A percentile compares a stretch with the other conserved stretches of the same genome.
Conservation (phyloP, 35 echinoderm and acorn worm genomes). For the Ptychodera flava region DNA sequence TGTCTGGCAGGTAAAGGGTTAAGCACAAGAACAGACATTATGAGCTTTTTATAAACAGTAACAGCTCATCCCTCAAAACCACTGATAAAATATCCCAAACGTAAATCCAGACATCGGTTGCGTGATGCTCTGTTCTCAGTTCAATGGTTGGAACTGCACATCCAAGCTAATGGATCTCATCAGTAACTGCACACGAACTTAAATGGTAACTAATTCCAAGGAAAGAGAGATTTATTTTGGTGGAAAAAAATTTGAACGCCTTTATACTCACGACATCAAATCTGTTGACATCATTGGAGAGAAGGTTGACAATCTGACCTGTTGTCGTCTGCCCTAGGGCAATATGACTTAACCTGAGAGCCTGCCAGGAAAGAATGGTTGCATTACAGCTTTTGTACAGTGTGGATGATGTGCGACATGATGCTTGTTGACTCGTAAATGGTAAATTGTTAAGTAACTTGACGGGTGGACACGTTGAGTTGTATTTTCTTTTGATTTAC, state of each 20-base stretch:
- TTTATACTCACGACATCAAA: slow-evolving; percentile 88
- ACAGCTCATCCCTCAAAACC: too few species aligned
- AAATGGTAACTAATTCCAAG: neutral
- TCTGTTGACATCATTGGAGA: slow-evolving; percentile 93
- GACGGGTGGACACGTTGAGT: too few species aligned
- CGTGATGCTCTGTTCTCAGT: neutral
- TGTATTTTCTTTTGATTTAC: neutral
- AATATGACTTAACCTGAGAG: slow-evolving; percentile 51
- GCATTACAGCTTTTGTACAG: neutral
- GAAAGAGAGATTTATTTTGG: too few species aligned
- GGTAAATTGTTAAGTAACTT: neutral
- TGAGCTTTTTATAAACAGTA: too few species aligned
- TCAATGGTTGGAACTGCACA: neutral
- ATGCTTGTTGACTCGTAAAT: neutral
- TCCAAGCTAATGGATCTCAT: neutral
- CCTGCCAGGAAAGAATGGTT: slow-evolving; percentile 28
- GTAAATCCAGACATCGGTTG: too few species aligned
- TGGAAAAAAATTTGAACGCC: too few species aligned
- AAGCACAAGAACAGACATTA: too few species aligned
- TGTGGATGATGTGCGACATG: neutral
- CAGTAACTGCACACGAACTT: neutral
- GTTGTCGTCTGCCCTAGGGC: slow-evolving; percentile 72
- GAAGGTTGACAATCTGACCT: slow-evolving; percentile 78
- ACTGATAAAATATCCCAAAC: too few species aligned
- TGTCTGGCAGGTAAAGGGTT: too few species aligned